A percentile compares a stretch with the other conserved stretches of the same genome.
Conservation (phyloP, 2,888 invertebrate species). For the Acanthosepion pharaonis region DNA sequence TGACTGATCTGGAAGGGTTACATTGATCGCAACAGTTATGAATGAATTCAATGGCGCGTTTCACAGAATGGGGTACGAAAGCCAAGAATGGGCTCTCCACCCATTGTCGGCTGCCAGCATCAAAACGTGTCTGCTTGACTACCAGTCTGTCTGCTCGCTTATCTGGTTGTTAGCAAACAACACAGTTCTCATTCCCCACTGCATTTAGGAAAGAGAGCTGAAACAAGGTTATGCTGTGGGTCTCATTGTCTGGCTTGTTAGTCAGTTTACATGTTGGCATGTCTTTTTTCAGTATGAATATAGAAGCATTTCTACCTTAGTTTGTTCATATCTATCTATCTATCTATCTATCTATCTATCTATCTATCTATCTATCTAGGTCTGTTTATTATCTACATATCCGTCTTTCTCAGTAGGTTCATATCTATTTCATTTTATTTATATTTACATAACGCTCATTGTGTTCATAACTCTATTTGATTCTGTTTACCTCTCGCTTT, state of each 20-base stretch:
- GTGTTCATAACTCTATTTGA: too few relatives aligned
- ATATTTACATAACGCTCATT: too few relatives aligned
- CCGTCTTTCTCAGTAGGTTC: neutral
- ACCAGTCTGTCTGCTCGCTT: neutral
- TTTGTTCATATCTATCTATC: too few relatives aligned
- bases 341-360: neutral
- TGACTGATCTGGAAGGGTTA: neutral
- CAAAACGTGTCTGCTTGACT: neutral
- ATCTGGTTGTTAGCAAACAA: neutral
- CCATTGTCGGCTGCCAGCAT: conserved; percentile 11
- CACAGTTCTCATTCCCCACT: neutral
- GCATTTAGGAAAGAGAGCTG: neutral
- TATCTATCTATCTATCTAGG: neutral
- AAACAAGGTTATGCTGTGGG: neutral
- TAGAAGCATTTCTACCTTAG: too few relatives aligned
- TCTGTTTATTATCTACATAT: too few relatives aligned
- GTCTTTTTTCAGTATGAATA: too few relatives aligned
- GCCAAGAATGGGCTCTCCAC: neutral
- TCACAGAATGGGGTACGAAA: neutral
- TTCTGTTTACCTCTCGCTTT: too few relatives aligned
- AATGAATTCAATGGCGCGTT: neutral
- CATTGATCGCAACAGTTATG: neutral
- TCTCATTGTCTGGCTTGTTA: neutral
- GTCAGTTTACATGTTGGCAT: neutral
- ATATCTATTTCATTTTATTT: too few relatives aligned